Evolutionary conservation across 2,797 vertebrate genomes (phyloP).

Genomic region (Clarias platycephalus): DNA sequence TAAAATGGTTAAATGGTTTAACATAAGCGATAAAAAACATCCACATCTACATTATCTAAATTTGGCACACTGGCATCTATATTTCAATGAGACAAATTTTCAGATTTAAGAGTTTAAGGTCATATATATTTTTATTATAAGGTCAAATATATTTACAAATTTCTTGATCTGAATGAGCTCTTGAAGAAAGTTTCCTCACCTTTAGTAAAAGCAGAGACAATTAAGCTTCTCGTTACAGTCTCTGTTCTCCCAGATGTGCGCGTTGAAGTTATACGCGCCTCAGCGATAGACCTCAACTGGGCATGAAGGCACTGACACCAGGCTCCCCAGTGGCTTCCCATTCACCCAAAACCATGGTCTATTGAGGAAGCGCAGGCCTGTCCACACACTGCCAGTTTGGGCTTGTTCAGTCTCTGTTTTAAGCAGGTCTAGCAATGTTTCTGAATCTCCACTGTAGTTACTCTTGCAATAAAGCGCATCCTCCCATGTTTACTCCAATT

Average conservation of each 20-base stretch:
- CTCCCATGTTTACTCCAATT: conserved; percentile 52
- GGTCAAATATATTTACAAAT: too few species aligned
- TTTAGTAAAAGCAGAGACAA: not conserved
- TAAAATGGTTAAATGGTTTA: too few species aligned
- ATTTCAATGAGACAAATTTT: too few species aligned
- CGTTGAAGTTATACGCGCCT: not conserved
- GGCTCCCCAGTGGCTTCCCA: not conserved
- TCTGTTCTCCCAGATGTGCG: conserved; percentile 10
- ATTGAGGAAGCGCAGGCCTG: conserved; percentile 58
- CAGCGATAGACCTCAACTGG: not conserved
- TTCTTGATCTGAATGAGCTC: not conserved
- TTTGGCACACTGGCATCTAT: too few species aligned
- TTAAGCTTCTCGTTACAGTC: not conserved
- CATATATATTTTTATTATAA: too few species aligned
- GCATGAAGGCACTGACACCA: not conserved
- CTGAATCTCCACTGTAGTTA: conserved; percentile 47
- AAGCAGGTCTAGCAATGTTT: conserved; percentile 55
- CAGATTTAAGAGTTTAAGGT: too few species aligned
- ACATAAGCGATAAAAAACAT: too few species aligned
- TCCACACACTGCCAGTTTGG: conserved; percentile 46
- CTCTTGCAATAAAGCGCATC: conserved; percentile 61
- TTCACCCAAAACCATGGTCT: conserved; percentile 29
- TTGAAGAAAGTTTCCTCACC: not conserved
- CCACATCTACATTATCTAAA: too few species aligned
- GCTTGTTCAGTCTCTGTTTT: conserved; percentile 18